Evolutionary conservation across 1,140 invertebrate species (phyloP), one percentile per base, ranked within the genome.

Genomic region (Scaptomyza montana): DNA sequence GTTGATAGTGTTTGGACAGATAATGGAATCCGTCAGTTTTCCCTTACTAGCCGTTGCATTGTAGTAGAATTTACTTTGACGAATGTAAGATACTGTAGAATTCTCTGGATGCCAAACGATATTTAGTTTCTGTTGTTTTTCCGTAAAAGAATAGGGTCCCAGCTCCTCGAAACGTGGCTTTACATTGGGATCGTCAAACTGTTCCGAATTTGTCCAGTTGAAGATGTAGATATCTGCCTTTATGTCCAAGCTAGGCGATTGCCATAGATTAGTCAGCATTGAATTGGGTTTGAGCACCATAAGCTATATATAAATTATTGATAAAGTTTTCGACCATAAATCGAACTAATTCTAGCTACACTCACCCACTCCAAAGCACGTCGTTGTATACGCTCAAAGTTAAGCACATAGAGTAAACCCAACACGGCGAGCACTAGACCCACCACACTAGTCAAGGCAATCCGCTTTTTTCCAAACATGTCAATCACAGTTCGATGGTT

Each of bases 201-300:
- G 89, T n/a, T 94, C 91, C 1, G 94, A 90, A 90, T 97, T 97
- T 1, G 96, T 97, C 96, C 96, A 97, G 90, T 97, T 97, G 78
- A 95, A 97, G 21, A 97, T 92, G 87, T 95, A 95, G 47, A 97
- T 92, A 74, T 95, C 94, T 19, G 97, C 93, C 76, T 93, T 94
- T 82, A 97, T 94, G 0, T 95, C 95, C 47, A 97, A 93, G 0
- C 95, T 94, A 0, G 95, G 96, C 65, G 94, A 93, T 77, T 94
- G 92, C 96, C 96, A 97, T 21, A 95, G 91, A 6, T 92, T 70
- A 81, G 92, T 96, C 47, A 94, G 94, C 50, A 92, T 92, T 0
- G 95, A 95, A 6, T 91, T 91, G 36, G 93, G 93, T 5, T 30
- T 50, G 0, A 89, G 62, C 5, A 79, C 80, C 80, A 89, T 89